phyloP scores from a whole-genome alignment of 2,113 vertebrate genomes.

The Natator depressus region DNA sequence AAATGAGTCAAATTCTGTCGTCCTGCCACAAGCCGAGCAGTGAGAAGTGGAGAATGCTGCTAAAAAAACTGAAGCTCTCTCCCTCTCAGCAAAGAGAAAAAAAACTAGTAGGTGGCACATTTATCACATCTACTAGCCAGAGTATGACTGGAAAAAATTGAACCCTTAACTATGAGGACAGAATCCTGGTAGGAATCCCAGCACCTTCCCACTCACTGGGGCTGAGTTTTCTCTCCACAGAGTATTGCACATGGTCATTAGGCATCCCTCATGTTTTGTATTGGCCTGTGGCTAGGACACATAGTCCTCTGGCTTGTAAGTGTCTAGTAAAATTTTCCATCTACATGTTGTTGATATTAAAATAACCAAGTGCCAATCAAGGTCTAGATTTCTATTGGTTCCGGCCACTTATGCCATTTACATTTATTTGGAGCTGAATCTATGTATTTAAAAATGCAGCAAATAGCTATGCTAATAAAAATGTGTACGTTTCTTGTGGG shows the following conservation, averaged over 20 bases:
- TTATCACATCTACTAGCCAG: background rate
- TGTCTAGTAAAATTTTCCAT: background rate
- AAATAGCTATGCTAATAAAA: background rate
- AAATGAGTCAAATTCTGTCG: background rate
- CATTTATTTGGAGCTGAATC: background rate
- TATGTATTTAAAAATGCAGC: background rate
- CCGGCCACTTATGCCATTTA: background rate
- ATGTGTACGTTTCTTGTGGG: background rate
- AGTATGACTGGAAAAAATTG: background rate
- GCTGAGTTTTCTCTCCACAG: background rate
- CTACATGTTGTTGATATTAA: background rate
- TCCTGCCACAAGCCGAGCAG: background rate
- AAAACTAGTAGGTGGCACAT: background rate
- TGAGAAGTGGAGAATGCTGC: background rate
- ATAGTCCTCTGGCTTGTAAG: background rate
- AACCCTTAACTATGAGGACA: background rate
- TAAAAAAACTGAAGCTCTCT: no score
- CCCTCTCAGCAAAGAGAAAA: background rate
- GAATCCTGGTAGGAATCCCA: background rate
- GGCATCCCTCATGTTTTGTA: background rate
- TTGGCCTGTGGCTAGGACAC: background rate
- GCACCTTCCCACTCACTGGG: accelerated
- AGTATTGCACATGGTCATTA: background rate
- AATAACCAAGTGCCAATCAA: background rate
- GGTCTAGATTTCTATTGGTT: background rate